Evolutionary conservation across 1,140 invertebrate species (phyloP), one percentile per base, ranked within the genome.

Genomic region (Steinernema feltiae): DNA sequence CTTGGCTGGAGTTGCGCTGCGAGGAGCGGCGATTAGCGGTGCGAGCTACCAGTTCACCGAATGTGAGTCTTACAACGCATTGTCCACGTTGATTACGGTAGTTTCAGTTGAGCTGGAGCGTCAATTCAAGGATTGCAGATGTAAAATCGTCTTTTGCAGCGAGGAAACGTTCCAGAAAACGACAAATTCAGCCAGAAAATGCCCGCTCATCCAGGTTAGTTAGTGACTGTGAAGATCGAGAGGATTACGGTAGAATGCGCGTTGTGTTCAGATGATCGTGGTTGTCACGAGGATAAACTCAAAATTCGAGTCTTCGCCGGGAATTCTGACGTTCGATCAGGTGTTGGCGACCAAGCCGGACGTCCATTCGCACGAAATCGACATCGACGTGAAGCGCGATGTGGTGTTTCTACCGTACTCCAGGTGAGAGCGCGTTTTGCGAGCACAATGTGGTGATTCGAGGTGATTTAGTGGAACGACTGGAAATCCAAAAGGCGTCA

Each of bases 111-210:
- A 82, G 30, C 69, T 82, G 18, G 32, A 75, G 24, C 70, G 81
- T 1, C 81, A 82, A 30, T 82, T 82, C 41, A 71, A n/a, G 7
- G 81, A 82, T 41, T 84, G 69, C 12, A 70, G 35, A 27, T 30
- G 32, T 12, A 82, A 83, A 73, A 71, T 82, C n/a, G 81, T 84
- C 2, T 84, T 82, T 70, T 82, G 76, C 29, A 21, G 31, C 1
- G 70, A 82, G 35, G 27, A 31, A 17, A 46, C 72, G n/a, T 63
- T 82, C 24, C 32, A 77, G 0, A 46, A 35, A 35, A 78, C 80
- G 32, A 7, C 82, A 15, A 76, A 75, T 24, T 82, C 81, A 17
- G 63, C 78, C 15, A 74, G 79, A 79, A 35, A 48, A 17, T 31
- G 30, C 32, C n/a, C 70, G 12, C 70, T 15, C 48, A 48, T 81